These are phyloP conservation scores for Catharus fuscescens DNA, from an alignment of 2,113 vertebrate species.

Conservation along the genomic window DNA sequence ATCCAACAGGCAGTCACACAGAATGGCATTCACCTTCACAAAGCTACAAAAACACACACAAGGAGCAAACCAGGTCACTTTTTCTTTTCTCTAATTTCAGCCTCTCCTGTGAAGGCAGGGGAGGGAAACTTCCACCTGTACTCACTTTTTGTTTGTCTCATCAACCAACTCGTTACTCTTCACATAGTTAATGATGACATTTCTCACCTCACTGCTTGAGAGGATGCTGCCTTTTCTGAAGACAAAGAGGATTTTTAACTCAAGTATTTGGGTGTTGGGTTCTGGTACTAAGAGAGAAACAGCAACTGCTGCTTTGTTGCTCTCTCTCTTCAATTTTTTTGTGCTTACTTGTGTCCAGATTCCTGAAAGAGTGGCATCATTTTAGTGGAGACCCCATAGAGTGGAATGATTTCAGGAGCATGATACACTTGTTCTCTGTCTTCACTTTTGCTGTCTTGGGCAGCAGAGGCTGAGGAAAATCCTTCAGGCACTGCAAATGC, in stretches of 20 bases:
- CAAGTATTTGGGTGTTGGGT: background rate
- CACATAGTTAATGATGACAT: slow-evolving; percentile 84
- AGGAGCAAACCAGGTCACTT: background rate
- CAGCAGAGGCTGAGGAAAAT: slow-evolving; percentile 63
- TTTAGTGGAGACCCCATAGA: slow-evolving; percentile 86
- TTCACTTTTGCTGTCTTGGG: slow-evolving; percentile 58
- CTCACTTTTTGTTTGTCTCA: slow-evolving; percentile 91
- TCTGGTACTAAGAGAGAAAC: background rate
- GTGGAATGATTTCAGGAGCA: slow-evolving; percentile 87
- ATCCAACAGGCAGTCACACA: slow-evolving; percentile 93
- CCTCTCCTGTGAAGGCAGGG: background rate
- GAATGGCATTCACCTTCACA: slow-evolving; percentile 84
- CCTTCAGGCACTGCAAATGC: slow-evolving; percentile 80
- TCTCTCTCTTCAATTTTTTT: background rate
- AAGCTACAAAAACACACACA: slow-evolving; percentile 70
- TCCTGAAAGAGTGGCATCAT: slow-evolving; percentile 89
- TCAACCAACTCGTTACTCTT: slow-evolving; percentile 90
- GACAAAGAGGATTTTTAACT: background rate
- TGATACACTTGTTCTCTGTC: slow-evolving; percentile 79
- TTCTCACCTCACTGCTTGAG: slow-evolving; percentile 84
- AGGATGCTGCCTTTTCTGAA: slow-evolving; percentile 88
- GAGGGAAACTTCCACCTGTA: background rate
- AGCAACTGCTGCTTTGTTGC: background rate
- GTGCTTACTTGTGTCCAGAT: slow-evolving; percentile 85
- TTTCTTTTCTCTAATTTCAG: background rate